Conservation (phyloP, 2,888 invertebrate species). For the Sabatieria punctata region DNA sequence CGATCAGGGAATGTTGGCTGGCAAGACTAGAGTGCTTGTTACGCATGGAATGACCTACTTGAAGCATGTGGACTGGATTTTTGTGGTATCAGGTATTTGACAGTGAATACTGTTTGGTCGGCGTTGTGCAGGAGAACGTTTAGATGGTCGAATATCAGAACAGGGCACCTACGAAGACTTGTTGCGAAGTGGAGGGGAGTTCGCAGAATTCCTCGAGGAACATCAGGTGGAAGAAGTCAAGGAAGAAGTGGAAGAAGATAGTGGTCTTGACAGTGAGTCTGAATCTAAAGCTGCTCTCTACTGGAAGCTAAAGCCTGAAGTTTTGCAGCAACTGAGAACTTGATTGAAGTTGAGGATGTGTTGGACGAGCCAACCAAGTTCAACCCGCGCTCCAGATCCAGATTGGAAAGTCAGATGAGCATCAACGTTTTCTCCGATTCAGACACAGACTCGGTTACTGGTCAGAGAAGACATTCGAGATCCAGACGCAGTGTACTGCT, state of each 20-base stretch:
- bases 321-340: too few relatives aligned
- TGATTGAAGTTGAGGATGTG: too few relatives aligned
- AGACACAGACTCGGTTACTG: too few relatives aligned
- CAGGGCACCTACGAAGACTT: conserved; percentile 73
- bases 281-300: background rate
- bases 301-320: too few relatives aligned
- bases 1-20: conserved; percentile 17
- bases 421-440: too few relatives aligned
- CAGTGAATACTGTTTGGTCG: too few relatives aligned
- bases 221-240: conserved; percentile 38
- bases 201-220: conserved; percentile 41
- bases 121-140: background rate
- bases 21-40: conserved; percentile 65
- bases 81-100: conserved; percentile 62
- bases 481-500: too few relatives aligned
- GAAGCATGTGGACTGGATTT: conserved; percentile 71
- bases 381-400: too few relatives aligned
- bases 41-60: conserved; percentile 88
- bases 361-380: too few relatives aligned
- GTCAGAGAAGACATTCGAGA: too few relatives aligned
- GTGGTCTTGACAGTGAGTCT: background rate
- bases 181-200: conserved; percentile 51
- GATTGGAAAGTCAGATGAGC: too few relatives aligned
- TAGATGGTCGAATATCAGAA: conserved; percentile 66
- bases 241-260: too few relatives aligned